These are phyloP conservation scores for Cantharis rufa DNA, from an alignment of 2,888 invertebrate genomes.

Conservation along the genomic window DNA sequence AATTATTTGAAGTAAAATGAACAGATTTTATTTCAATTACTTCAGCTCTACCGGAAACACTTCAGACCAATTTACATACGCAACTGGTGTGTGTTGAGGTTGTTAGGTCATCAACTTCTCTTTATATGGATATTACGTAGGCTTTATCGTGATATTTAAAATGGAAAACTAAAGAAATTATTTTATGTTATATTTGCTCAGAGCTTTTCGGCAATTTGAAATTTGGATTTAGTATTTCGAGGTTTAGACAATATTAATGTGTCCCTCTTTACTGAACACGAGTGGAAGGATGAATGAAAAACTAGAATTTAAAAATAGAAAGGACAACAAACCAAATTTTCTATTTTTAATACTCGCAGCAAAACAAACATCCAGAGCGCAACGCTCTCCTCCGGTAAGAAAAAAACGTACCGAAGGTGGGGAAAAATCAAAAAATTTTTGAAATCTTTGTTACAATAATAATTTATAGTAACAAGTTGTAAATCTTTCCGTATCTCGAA, in stretches of 20 bases:
- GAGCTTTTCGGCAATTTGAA: neutral
- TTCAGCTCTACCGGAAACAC: slow-evolving; percentile 17
- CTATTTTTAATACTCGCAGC: neutral
- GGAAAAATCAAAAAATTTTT: neutral
- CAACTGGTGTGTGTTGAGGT: slow-evolving; percentile 10
- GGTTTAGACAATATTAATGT: neutral
- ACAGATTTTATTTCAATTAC: slow-evolving; percentile 11
- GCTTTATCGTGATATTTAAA: neutral
- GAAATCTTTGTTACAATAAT: neutral
- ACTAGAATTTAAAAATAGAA: neutral
- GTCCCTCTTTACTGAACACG: neutral
- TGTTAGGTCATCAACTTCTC: slow-evolving; percentile 9
- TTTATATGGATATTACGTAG: neutral
- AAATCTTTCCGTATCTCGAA: neutral
- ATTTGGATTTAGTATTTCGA: neutral
- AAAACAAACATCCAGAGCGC: neutral
- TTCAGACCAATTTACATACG: slow-evolving; percentile 22
- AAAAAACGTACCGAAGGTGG: neutral
- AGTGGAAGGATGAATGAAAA: neutral
- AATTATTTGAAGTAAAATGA: slow-evolving; percentile 3
- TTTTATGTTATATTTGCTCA: neutral
- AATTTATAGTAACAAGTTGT: neutral
- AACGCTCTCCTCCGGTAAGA: neutral
- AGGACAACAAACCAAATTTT: neutral
- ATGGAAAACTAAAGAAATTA: neutral